Evolutionary conservation across 2,113 vertebrate genomes (phyloP), one percentile per base, ranked within the genome.

Genomic region (Mus spicilegus): DNA sequence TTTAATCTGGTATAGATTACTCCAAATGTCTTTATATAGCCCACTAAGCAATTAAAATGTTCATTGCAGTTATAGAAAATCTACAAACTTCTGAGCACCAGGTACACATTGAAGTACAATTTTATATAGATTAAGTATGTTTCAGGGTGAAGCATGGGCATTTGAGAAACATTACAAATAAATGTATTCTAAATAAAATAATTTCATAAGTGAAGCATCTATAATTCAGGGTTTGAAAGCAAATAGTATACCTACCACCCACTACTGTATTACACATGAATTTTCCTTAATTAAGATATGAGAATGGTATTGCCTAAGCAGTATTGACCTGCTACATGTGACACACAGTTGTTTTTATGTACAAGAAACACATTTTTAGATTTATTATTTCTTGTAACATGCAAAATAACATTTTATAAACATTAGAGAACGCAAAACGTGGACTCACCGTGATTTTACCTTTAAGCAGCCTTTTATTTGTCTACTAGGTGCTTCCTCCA

Each of bases 401-500:
- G 2, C 26, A 4, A 85, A 93, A 75, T n/a, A 76, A 73, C 80
- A 46, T 77, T 90, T 39, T 51, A 14, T 56, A 77, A 80, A n/a
- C 24, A 51, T 94, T 70, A 76, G 19, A 97, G 87, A 96, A 97
- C 42, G 19, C 88, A 97, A 98, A 36, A 89, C 93, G 24, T 51
- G 95, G 81, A 39, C 99, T 99, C 97, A 99, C 99, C 99, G 99
- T 97, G 96, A 93, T 95, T 98, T 98, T 1, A 98, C 93, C 98
- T 99, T 99, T 95, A 99, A 99, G 94, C 99, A 99, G 98, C 99
- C 99, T 99, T 99, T 99, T 97, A 99, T 99, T 94, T 98, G 98
- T 98, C 91, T 99, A 49, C 98, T 97, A 92, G 97, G 87, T 97
- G 73, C 95, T 39, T 99, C 99, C 96, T 98, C 99, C 39, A 91